Evolutionary conservation across 2,113 vertebrate species (phyloP), one percentile per base, ranked within the genome.

Genomic region (Camelus bactrianus): DNA sequence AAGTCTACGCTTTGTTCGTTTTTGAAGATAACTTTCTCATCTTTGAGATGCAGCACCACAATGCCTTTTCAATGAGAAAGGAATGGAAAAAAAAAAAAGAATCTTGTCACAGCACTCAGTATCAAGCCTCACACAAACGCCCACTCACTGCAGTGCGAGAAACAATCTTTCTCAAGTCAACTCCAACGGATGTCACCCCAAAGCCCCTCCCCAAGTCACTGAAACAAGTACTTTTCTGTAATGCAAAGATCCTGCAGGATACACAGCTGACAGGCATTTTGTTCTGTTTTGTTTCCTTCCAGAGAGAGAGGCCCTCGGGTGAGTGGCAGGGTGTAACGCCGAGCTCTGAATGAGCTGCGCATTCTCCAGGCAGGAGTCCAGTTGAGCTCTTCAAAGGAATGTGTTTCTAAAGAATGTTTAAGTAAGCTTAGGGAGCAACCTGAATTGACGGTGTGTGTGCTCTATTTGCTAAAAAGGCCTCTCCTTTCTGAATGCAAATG

Each of bases 391-490:
- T 87, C 92, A 87, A 88, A 96, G 62, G 28, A 56, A 85, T 95
- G 91, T 64, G 96, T 58, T 87, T 67, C 95, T 92, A 50, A 90
- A 92, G 93, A 95, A 89, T 48, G 60, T 85, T 97, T 89, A 97
- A 94, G 77, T 72, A 93, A 96, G 73, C 54, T 90, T 92, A 96
- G 95, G 62, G 60, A 86, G 65, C 60, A 89, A 75, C 0, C n/a
- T 5, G 17, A 94, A 93, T 0, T 58, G 72, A 85, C 15, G 9
- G 50, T 52, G 26, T 93, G 32, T 6, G 54, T 11, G 64, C 22
- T 38, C 35, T 6, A 17, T 64, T 90, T 83, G 88, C 38, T 77
- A 13, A 15, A 46, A 73, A 87, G n/a, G 14, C 64, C 69, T 87
- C 97, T 97, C 70, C 87, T 79, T 96, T 95, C 58, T 3, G 7